Evolutionary conservation across 2,888 invertebrate genomes (phyloP), one percentile per base, ranked within the genome.

Genomic region (Cordylochernes scorpioides): DNA sequence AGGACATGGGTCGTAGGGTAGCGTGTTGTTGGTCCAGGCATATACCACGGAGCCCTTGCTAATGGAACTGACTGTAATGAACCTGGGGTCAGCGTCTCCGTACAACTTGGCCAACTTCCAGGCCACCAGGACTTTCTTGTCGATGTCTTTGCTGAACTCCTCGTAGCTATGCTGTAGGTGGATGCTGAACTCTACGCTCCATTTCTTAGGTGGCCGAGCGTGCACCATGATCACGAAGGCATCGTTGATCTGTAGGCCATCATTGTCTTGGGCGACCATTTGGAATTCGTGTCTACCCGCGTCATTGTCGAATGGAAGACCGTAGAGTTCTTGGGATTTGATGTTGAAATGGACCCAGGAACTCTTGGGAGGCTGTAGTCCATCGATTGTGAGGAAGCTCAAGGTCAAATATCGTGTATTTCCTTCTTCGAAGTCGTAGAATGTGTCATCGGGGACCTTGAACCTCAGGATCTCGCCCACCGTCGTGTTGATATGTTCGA

Each of bases 291-390:
- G 66, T 9, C 64, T 62, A 17, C 75, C 74, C 13, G 64, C 62
- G 49, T 82, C 71, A 2, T 58, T 57, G 1, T 64, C 58, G 35
- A 68, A 57, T 2, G 82, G 80, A 29, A 88, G 62, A 0, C 84
- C 80, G 51, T 77, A 74, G 43, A 86, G 63, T 52, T 71, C 71
- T 42, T 72, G 66, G 4, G 64, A 65, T 22, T 61, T 55, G 0
- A 67, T 62, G 53, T 82, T 68, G 48, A 82, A 77, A 48, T 77
- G 73, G 37, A 84, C 61, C 82, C 84, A 86, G 4, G 71, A 72
- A 33, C 60, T 62, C 28, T 61, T 59, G 45, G 66, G 64, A 12
- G 75, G 56, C 6, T 67, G 64, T 24, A 60, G 61, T 15, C 65
- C 68, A 42, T 71, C 67, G 3, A 49, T 42, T 5, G 67, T 65